Evolutionary conservation across 2,113 vertebrate species (phyloP), one percentile per base, ranked within the genome.

Genomic region (Chascanopsetta lugubris): DNA sequence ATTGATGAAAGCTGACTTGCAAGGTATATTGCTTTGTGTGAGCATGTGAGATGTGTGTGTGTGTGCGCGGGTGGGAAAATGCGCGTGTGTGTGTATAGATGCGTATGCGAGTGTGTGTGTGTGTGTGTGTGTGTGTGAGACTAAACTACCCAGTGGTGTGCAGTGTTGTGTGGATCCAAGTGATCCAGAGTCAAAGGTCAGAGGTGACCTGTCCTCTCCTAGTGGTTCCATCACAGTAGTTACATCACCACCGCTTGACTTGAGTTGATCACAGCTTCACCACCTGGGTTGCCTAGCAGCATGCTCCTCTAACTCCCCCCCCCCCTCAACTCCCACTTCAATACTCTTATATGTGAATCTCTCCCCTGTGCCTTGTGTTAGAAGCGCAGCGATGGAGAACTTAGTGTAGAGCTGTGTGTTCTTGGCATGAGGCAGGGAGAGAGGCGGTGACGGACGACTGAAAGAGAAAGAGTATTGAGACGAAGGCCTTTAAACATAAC

Each of bases 1-100:
- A 96, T 97, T 98, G 97, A 97, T 96, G 97, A 99, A 98, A 98
- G 97, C 97, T 98, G 96, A 98, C 94, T 96, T 98, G 96, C 94
- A 99, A 99, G 97, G 97, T 99, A 99, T 95, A 97, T 95, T 93
- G 93, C 82, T 92, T 88, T 89, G 81, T 94, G 88, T 95, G 80
- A 94, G 93, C 96, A 90, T 89, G 71, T 92, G 93, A 92, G 92
- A 94, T 93, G 72, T 29, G 66, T 79, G 69, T 77, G 38, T 38
- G 34, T 32, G 45, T 48, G 64, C 54, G 72, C 8, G 73, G 1
- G 64, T 24, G 49, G 24, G 61, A 20, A 45, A 45, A 45, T 18
- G 43, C 27, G 57, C 18, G 68, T 24, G 61, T 42, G 55, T 2
- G 73, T 40, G 55, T 13, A 34, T 25, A 47, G 36, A 40, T 24